phyloP scores from a whole-genome alignment of 2,888 invertebrate genomes.

The Melinaea marsaeus region DNA sequence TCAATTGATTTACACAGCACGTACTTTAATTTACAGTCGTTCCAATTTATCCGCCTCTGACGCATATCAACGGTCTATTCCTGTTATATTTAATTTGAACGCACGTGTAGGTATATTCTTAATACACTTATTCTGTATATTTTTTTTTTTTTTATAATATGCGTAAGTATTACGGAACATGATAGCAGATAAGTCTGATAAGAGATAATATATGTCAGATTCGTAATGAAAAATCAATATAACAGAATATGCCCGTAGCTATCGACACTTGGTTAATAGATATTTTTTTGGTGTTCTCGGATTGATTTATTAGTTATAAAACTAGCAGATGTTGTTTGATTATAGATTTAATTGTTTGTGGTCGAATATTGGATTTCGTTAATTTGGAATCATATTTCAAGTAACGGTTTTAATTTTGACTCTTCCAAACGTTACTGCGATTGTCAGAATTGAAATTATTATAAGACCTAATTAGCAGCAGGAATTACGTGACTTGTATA shows the following conservation, averaged over 20 bases:
- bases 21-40: constrained; percentile 56
- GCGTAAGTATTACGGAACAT: background rate
- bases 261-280: constrained; percentile 56
- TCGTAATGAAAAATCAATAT: constrained; percentile 36
- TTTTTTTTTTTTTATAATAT: background rate
- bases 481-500: too few relatives aligned
- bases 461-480: too few relatives aligned
- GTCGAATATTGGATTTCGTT: constrained; percentile 19
- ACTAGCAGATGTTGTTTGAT: constrained; percentile 58
- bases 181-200: background rate
- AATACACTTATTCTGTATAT: background rate
- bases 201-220: constrained; percentile 22
- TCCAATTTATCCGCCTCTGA: constrained; percentile 47
- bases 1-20: constrained; percentile 58
- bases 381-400: background rate
- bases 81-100: constrained; percentile 21
- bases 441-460: too few relatives aligned
- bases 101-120: constrained; percentile 2
- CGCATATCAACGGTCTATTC: constrained; percentile 28
- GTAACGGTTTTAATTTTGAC: too few relatives aligned
- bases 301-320: constrained; percentile 69
- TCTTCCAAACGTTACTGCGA: too few relatives aligned
- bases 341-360: constrained; percentile 46
- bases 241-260: constrained; percentile 48
- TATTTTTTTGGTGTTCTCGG: constrained; percentile 51